Evolutionary conservation across 2,797 vertebrate genomes (phyloP), one percentile per base, ranked within the genome.

Genomic region (Fistularia commersonii): DNA sequence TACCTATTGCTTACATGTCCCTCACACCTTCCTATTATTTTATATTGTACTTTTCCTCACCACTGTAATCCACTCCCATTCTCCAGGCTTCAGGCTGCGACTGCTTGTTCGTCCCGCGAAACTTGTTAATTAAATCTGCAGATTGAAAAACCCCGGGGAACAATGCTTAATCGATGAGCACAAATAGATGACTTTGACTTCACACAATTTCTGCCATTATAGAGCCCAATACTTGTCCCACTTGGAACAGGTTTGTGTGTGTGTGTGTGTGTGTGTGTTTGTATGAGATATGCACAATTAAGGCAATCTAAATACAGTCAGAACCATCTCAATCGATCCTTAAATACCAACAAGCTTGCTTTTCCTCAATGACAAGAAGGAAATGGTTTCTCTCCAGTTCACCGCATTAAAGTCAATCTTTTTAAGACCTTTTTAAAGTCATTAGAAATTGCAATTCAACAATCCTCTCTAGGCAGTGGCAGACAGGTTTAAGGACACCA

Each of bases 91-190:
- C 69, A 65, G 54, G 58, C 71, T 60, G 49, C 64, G 63, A 64
- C 66, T 73, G 77, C 57, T 69, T 65, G 58, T 77, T 72, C 66
- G 69, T 75, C 59, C 57, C 58, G 62, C 58, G 69, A 74, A 83
- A 80, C 61, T 61, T 71, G 74, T 77, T 86, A 80, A 86, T 88
- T 84, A 84, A 83, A 83, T 76, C 55, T 69, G 56, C 55, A 65
- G 66, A 82, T 79, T 77, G 61, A 77, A 76, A 83, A 69, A 70
- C 61, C 76, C 64, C 23, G 0, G 54, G 82, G 67, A 80, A 64
- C 61, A 51, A 70, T 79, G 80, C 69, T 80, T 80, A 81, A 84
- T 84, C 77, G 45, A 77, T 81, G 74, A 72, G 77, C 72, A 79
- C 77, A 83, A 82, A 80, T 75, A 83, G 74, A 82, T 65, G 75